phyloP scores from a whole-genome alignment of 2,888 invertebrate species.

The Hirtodrosophila histrioides region DNA sequence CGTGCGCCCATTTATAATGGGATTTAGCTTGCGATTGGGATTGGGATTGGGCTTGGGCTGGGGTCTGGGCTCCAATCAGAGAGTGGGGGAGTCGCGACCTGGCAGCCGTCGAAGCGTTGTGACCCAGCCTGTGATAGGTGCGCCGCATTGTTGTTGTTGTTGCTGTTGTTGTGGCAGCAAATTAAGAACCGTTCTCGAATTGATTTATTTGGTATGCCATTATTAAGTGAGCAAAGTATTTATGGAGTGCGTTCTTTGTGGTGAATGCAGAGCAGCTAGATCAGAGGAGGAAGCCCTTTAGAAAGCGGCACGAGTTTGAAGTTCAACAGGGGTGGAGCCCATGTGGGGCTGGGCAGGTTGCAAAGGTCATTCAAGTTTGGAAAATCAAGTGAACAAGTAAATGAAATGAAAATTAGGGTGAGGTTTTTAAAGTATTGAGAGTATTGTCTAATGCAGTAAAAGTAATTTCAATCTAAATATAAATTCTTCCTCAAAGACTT shows the following conservation, averaged over 20 bases:
- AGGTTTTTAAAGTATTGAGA: not conserved
- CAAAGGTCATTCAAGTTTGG: conserved; percentile 29
- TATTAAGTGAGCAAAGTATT: conserved; percentile 48
- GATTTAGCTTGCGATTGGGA: conserved; percentile 39
- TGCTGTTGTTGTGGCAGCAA: conserved; percentile 33
- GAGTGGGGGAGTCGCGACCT: conserved; percentile 39
- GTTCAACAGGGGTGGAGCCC: not conserved
- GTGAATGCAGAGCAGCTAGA: conserved; percentile 36
- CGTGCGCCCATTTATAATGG: conserved; percentile 46
- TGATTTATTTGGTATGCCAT: conserved; percentile 68
- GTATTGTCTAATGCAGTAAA: not conserved
- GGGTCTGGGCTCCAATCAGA: conserved; percentile 22
- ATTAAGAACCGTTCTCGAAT: conserved; percentile 57
- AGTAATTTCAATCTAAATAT: not conserved
- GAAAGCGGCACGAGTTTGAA: conserved; percentile 37
- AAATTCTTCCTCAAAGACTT: not conserved
- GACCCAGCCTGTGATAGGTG: conserved; percentile 51
- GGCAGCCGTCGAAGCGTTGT: conserved; percentile 34
- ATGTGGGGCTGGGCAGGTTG: conserved; percentile 26
- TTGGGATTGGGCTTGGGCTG: conserved; percentile 15
- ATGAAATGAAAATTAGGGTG: too few relatives aligned
- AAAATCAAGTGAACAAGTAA: too few relatives aligned
- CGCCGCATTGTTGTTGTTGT: conserved; percentile 23
- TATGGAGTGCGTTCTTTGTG: conserved; percentile 42
- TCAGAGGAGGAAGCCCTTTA: conserved; percentile 25